phyloP scores from a whole-genome alignment of 2,113 vertebrate species.

The cattle (Bos taurus) region DNA sequence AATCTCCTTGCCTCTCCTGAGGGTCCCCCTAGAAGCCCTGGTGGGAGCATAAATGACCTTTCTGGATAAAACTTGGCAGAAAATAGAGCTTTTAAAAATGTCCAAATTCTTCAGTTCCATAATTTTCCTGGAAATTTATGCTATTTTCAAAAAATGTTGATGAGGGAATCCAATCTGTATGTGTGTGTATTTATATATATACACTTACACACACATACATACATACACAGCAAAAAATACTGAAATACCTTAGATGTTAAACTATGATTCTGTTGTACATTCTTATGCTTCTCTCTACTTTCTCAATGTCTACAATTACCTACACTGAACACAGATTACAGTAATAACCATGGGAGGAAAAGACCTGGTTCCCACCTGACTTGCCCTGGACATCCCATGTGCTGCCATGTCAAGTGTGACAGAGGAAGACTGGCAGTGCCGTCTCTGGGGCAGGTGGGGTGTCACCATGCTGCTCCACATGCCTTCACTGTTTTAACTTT shows the following conservation, averaged over 20 bases:
- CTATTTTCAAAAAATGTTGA: not conserved
- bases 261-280: not conserved
- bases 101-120: not conserved
- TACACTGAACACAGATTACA: not conserved
- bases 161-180: not conserved
- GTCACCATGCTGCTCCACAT: fast-evolving
- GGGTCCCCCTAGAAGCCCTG: not conserved
- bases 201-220: fast-evolving
- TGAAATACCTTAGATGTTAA: not conserved
- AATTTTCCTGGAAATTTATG: not conserved
- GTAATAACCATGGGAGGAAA: not conserved
- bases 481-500: not conserved
- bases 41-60: not conserved
- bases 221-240: not conserved
- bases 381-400: no score
- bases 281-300: not conserved
- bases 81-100: not conserved
- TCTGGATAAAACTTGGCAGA: not conserved
- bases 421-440: fast-evolving
- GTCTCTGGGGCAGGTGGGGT: not conserved
- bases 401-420: fast-evolving
- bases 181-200: not conserved
- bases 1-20: not conserved
- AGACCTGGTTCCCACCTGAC: not conserved
- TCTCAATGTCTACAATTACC: no score